Evolutionary conservation across 2,113 vertebrate species (phyloP).

Genomic region (Petrocephalus microphthalmus): DNA sequence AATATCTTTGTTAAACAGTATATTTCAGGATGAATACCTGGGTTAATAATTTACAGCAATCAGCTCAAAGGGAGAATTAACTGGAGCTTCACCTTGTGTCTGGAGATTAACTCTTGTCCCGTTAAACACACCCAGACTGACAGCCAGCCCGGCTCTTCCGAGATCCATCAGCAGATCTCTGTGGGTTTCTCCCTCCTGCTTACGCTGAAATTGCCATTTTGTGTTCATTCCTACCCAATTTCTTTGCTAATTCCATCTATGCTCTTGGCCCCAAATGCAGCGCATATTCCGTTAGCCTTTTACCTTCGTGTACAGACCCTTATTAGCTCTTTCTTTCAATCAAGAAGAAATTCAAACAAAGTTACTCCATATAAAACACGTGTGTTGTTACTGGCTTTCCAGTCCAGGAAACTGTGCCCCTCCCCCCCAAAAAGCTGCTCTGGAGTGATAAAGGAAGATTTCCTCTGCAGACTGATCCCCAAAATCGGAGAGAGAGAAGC

Average conservation of each 20-base stretch:
- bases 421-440: neutral
- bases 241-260: neutral
- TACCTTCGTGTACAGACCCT: neutral
- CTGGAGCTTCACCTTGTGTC: neutral
- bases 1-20: neutral
- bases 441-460: neutral
- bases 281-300: neutral
- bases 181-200: neutral
- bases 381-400: neutral
- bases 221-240: neutral
- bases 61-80: neutral
- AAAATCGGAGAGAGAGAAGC: too few relatives aligned
- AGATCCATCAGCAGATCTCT: neutral
- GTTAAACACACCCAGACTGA: neutral
- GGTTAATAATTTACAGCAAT: neutral
- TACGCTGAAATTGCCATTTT: neutral
- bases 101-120: neutral
- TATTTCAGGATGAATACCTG: neutral
- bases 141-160: neutral
- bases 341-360: neutral
- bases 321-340: neutral
- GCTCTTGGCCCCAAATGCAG: neutral
- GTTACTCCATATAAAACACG: neutral
- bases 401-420: neutral
- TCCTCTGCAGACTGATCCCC: neutral